Base-by-base conservation (phyloP, 2,797 vertebrate species). In the Enteromius mattozi region DNA sequence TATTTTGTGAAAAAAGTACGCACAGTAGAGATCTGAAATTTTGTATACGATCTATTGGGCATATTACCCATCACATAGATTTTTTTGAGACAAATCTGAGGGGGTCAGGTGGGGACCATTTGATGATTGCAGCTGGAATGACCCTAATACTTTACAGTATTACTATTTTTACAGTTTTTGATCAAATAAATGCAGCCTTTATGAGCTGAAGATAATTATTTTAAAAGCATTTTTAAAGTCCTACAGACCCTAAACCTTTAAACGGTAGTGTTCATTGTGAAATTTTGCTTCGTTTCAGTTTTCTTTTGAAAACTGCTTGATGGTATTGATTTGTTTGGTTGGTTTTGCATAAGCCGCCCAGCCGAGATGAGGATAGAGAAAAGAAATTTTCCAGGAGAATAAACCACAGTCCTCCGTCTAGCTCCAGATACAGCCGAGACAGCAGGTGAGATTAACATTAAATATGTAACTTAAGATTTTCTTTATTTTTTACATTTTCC, bases 371-470 rank as follows among this genome's bases (percentile, higher is more conserved):
- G 74, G 97, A 99, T 5, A 89, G 97, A 78, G 98, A 99, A 65
- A 99, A 99, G 82, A 99, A 97, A 88, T 96, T 98, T 91, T 95
- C 97, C 35, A 96, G 97, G 84, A 95, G 98, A 85, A 76, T 98
- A 89, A 99, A 96, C 92, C 97, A 99, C 87, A 99, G 98, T 81
- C 98, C 98, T 87, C 97, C 96, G 66, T 96, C 96, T 82, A 96
- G 96, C 92, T 98, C 97, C 80, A 96, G 98, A 37, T 98, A 99
- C 91, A 94, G 96, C 88, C 95, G 98, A 95, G 98, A 99, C 85
- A 93, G 92, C 92, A 97, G 98, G 98, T 99, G 89, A 92, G 70
- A 81, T 4, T 6, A 12, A 74, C 24, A 35, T 54, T 54, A 54
- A 14, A 27, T 16, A 45, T 8, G 3, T 12, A 33, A 3, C 1